phyloP scores from a whole-genome alignment of 2,888 invertebrate species.

The Beris morrisii region DNA sequence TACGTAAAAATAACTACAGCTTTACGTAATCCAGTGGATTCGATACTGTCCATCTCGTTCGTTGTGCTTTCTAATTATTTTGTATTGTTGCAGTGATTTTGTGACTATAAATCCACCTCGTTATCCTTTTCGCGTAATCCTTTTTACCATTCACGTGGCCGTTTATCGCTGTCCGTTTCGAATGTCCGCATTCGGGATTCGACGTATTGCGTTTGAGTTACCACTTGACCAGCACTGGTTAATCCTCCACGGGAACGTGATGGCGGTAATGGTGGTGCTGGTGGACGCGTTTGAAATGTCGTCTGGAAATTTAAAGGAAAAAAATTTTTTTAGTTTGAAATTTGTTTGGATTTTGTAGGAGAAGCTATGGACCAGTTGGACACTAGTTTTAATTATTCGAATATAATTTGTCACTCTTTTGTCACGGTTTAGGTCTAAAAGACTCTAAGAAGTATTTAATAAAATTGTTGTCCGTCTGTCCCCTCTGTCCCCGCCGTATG shows the following conservation, averaged over 20 bases:
- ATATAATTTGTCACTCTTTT: too few relatives aligned
- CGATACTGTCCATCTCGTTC: too few relatives aligned
- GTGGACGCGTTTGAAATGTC: slow-evolving; percentile 47
- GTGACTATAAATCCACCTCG: neutral
- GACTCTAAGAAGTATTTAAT: too few relatives aligned
- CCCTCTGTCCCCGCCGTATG: too few relatives aligned
- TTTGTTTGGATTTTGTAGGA: too few relatives aligned
- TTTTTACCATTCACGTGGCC: slow-evolving; percentile 39
- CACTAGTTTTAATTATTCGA: too few relatives aligned
- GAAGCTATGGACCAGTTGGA: too few relatives aligned
- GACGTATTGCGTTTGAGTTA: slow-evolving; percentile 52
- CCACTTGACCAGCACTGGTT: slow-evolving; percentile 37
- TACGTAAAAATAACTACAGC: neutral
- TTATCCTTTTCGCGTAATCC: neutral
- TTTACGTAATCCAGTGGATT: too few relatives aligned
- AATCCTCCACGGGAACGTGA: slow-evolving; percentile 47
- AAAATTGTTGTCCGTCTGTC: too few relatives aligned
- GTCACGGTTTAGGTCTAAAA: too few relatives aligned
- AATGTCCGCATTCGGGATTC: slow-evolving; percentile 45
- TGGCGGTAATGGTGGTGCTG: slow-evolving; percentile 43
- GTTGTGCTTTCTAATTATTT: too few relatives aligned
- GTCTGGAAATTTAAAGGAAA: slow-evolving; percentile 43
- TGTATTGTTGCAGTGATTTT: too few relatives aligned
- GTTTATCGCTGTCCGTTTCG: slow-evolving; percentile 34
- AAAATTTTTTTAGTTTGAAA: neutral